Evolutionary conservation across 2,113 vertebrate genomes (phyloP).

Genomic region (Nesospiza acunhae): DNA sequence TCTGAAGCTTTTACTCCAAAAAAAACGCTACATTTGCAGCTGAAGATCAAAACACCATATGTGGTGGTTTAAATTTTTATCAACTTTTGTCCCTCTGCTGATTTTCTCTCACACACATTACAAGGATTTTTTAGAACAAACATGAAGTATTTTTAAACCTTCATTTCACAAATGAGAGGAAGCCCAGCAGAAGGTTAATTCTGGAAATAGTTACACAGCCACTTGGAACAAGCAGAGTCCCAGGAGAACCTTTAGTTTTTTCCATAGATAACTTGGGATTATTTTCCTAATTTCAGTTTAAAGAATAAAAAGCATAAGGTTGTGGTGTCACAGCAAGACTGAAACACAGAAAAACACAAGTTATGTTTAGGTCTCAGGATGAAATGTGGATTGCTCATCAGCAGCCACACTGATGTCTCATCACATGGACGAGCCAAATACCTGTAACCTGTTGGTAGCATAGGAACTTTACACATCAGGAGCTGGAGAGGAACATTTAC

Average conservation of each 20-base stretch:
- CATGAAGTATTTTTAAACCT: background rate
- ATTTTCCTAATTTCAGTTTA: background rate
- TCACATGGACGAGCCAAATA: background rate
- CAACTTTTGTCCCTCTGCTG: background rate
- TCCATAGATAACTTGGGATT: background rate
- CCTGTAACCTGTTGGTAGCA: background rate
- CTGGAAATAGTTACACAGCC: background rate
- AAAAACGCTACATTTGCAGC: background rate
- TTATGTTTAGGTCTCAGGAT: background rate
- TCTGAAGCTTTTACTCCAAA: background rate
- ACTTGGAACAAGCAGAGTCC: background rate
- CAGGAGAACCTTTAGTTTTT: background rate
- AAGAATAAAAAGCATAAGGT: background rate
- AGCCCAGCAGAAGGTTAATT: background rate
- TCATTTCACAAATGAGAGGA: background rate
- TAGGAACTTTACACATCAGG: background rate
- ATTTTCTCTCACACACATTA: background rate
- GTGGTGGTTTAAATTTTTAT: background rate
- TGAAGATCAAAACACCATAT: background rate
- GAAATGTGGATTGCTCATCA: background rate
- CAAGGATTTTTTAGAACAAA: background rate
- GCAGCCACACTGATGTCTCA: background rate
- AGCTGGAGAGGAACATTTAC: background rate
- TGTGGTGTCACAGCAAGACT: background rate
- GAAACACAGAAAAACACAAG: background rate